These are phyloP conservation scores for Ceratosolen fusciceps DNA, from an alignment of 1,140 invertebrate genomes.

Conservation along the genomic window DNA sequence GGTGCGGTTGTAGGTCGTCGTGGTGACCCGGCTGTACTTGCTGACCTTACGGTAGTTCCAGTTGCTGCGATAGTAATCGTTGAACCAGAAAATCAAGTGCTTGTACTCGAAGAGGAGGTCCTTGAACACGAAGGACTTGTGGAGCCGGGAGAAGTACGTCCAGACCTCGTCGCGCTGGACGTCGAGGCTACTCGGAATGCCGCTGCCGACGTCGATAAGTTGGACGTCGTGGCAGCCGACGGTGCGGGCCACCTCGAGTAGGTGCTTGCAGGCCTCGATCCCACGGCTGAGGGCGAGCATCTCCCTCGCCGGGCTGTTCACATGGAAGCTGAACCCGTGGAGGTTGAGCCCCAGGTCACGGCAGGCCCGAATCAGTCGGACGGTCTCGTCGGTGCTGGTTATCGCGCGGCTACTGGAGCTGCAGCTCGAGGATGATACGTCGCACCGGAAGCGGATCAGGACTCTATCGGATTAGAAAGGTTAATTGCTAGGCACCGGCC, in stretches of 20 bases:
- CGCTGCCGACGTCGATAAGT: slow-evolving; percentile 88
- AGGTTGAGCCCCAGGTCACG: slow-evolving; percentile 80
- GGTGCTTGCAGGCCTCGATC: slow-evolving; percentile 75
- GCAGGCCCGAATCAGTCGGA: slow-evolving; percentile 82
- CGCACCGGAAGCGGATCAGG: slow-evolving; percentile 91
- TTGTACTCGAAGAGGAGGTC: slow-evolving; percentile 45
- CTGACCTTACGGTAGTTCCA: slow-evolving; percentile 31
- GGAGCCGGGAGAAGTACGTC: slow-evolving; percentile 20
- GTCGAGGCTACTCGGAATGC: slow-evolving; percentile 81
- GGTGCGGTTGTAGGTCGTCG: slow-evolving; percentile 23
- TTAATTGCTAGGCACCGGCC: too few relatives aligned
- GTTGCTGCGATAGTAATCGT: slow-evolving; percentile 41
- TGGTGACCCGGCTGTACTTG: slow-evolving; percentile 14
- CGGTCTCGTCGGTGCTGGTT: slow-evolving; percentile 74
- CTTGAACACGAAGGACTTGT: slow-evolving; percentile 32
- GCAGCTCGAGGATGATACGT: slow-evolving; percentile 78
- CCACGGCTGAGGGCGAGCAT: slow-evolving; percentile 80
- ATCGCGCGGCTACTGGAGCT: not conserved
- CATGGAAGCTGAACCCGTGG: slow-evolving; percentile 90
- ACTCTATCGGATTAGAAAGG: slow-evolving; percentile 73
- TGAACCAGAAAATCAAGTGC: slow-evolving; percentile 45
- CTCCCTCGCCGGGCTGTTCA: slow-evolving; percentile 86
- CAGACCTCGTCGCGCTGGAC: slow-evolving; percentile 77
- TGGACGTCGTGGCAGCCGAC: slow-evolving; percentile 79
- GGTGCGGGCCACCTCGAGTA: slow-evolving; percentile 78